A percentile compares a stretch with the other conserved stretches of the same genome.
Evolutionary conservation across 2,888 invertebrate genomes (phyloP).

Genomic region (Hemistola chrysoprasaria): DNA sequence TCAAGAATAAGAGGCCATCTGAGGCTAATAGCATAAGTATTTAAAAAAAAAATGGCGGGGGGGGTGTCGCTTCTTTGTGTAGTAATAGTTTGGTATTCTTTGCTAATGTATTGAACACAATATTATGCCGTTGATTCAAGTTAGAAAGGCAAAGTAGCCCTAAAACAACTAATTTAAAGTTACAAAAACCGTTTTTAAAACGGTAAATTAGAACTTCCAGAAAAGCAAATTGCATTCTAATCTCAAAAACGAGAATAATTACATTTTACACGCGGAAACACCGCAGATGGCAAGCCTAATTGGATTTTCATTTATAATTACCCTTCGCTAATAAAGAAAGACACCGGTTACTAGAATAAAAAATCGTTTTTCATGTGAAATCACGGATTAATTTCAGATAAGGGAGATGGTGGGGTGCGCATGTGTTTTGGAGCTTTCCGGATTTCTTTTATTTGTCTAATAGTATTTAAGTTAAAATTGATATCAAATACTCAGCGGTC

Average conservation of each 20-base stretch:
- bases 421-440: neutral
- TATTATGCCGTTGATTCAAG: no score
- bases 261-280: constrained; percentile 2
- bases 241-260: constrained; percentile 2
- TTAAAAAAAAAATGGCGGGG: no score
- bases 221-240: constrained; percentile 1
- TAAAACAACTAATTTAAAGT: no score
- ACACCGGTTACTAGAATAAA: constrained; percentile 20
- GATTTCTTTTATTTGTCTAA: neutral
- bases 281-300: constrained; percentile 11
- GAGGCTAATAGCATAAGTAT: no score
- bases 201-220: neutral
- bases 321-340: constrained; percentile 17
- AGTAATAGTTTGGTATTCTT: no score
- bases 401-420: constrained; percentile 22
- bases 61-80: no score
- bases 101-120: no score
- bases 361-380: constrained; percentile 30
- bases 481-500: no score
- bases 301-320: constrained; percentile 19
- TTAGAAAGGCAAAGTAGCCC: no score
- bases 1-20: no score
- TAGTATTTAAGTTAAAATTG: no score
- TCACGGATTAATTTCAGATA: constrained; percentile 46
- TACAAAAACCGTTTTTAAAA: no score